Conservation (phyloP, 2,113 vertebrate species). For the Antennarius striatus region DNA sequence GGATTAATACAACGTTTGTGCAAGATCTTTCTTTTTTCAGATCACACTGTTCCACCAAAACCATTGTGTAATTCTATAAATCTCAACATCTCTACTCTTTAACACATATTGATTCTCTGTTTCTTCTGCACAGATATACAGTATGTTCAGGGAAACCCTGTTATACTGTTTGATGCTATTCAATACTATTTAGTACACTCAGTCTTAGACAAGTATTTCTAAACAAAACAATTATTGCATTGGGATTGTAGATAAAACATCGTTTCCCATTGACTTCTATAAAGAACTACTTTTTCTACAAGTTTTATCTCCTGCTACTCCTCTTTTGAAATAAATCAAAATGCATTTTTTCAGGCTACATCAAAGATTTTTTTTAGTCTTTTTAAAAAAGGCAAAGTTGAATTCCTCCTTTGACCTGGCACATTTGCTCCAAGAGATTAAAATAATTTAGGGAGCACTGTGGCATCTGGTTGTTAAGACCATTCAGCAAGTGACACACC, state of each 20-base stretch:
- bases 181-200: constrained; percentile 3
- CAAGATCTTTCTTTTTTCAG: no score
- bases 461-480: constrained; percentile 47
- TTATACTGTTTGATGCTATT: constrained; percentile 31
- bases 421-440: constrained; percentile 43
- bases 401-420: constrained; percentile 40
- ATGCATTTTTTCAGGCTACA: constrained; percentile 53
- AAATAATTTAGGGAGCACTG: constrained; percentile 35
- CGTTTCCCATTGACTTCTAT: constrained; percentile 22
- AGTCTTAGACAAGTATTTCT: constrained; percentile 38
- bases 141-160: constrained; percentile 27
- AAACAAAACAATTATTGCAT: constrained; percentile 21
- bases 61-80: no score
- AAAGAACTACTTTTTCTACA: constrained; percentile 50
- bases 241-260: constrained; percentile 47
- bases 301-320: constrained; percentile 17
- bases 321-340: constrained; percentile 47
- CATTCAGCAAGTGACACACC: constrained; percentile 57
- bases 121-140: constrained; percentile 11
- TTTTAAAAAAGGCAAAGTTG: constrained; percentile 35
- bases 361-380: constrained; percentile 48
- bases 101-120: constrained; percentile 12
- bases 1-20: no score
- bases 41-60: no score
- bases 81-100: no score